Conservation (phyloP, 2,113 vertebrate species). For the Hypomesus transpacificus region DNA sequence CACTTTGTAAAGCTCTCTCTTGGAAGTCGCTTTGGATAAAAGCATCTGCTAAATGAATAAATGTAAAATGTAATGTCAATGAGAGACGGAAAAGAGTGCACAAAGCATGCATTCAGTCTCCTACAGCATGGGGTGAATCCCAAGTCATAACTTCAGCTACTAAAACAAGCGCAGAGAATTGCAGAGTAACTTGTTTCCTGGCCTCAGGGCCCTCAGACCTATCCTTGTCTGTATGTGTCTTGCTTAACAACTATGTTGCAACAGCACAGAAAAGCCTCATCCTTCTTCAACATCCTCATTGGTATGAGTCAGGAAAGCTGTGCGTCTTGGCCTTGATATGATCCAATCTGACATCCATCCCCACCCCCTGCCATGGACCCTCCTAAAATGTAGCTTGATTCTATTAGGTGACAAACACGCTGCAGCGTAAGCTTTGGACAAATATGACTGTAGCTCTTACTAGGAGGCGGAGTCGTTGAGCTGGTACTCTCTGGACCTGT, state of each 20-base stretch:
- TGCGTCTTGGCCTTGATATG: too few species aligned
- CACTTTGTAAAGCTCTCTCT: too few species aligned
- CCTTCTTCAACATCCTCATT: neutral
- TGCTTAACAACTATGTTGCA: neutral
- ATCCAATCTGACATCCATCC: too few species aligned
- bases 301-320: too few species aligned
- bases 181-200: neutral
- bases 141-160: neutral
- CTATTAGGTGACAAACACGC: neutral
- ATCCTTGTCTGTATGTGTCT: neutral
- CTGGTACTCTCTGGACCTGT: slow-evolving; percentile 93
- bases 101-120: too few species aligned
- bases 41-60: too few species aligned
- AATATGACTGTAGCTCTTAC: slow-evolving; percentile 71
- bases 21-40: too few species aligned
- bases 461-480: slow-evolving; percentile 97
- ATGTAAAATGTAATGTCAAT: too few species aligned
- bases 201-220: neutral
- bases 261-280: neutral
- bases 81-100: too few species aligned
- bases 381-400: neutral
- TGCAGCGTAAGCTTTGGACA: neutral
- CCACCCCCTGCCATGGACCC: neutral
- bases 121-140: too few species aligned
- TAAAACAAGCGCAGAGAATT: neutral